Conservation (phyloP, 2,113 vertebrate species). For the Elephantulus edwardii region DNA sequence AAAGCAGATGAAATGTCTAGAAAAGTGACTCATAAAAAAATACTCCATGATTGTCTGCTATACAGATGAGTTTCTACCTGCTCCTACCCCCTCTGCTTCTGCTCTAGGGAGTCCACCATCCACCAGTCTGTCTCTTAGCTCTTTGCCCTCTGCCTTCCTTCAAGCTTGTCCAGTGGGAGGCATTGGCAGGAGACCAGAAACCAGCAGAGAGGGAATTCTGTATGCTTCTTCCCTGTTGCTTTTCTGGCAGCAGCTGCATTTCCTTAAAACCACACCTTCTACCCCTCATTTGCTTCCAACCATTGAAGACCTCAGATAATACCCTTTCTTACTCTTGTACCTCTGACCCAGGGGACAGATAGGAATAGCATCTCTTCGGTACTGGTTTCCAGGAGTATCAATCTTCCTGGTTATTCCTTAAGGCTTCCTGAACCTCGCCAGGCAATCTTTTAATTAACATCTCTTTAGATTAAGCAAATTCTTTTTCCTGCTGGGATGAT, state of each 20-base stretch:
- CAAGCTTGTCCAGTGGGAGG: background rate
- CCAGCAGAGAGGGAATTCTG: background rate
- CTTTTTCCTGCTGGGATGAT: slow-evolving; percentile 46
- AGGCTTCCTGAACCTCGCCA: background rate
- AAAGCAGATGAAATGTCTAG: background rate
- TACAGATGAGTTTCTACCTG: background rate
- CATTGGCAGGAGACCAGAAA: background rate
- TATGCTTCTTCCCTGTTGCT: background rate
- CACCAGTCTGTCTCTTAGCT: accelerated
- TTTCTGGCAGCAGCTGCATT: background rate
- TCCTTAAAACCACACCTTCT: background rate
- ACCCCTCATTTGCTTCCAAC: background rate
- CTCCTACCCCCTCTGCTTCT: background rate
- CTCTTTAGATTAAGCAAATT: slow-evolving; percentile 44
- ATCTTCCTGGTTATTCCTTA: background rate
- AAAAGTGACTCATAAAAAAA: background rate
- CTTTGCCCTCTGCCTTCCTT: background rate
- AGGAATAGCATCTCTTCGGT: background rate
- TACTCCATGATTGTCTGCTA: background rate
- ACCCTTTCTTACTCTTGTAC: background rate
- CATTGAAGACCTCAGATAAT: background rate
- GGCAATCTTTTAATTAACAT: slow-evolving; percentile 51
- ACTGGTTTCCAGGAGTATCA: background rate
- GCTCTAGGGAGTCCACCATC: background rate
- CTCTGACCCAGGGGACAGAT: background rate